Evolutionary conservation across 2,113 vertebrate species (phyloP).

Genomic region (Neopipo cinnamomea): DNA sequence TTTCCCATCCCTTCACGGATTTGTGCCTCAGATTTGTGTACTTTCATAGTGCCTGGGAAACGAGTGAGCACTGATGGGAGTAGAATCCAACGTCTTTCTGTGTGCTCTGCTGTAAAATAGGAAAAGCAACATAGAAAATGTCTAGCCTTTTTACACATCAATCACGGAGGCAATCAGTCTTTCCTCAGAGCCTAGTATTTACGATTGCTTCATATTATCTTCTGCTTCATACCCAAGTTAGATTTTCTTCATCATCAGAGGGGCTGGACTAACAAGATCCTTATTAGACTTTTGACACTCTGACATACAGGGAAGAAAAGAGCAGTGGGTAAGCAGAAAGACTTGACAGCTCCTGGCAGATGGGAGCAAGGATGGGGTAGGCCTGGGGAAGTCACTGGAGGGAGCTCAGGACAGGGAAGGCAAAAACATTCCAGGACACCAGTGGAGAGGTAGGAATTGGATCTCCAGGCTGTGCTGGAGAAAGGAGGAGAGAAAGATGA

Average conservation of each 20-base stretch:
- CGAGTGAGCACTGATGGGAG: not conserved
- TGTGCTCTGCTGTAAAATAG: not conserved
- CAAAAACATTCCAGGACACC: not conserved
- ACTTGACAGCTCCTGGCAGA: not conserved
- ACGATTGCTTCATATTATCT: not conserved
- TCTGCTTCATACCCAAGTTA: not conserved
- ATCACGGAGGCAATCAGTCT: not conserved
- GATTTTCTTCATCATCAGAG: not conserved
- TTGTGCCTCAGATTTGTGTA: not conserved
- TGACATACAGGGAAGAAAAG: not conserved
- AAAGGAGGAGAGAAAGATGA: not conserved
- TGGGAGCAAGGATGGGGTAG: not conserved
- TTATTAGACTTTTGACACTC: not conserved
- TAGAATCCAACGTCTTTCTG: not conserved
- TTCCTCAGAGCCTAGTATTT: not conserved
- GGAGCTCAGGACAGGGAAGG: not conserved
- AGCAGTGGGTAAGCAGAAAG: fast-evolving
- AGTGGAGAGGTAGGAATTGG: not conserved
- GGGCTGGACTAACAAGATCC: not conserved
- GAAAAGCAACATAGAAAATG: not conserved
- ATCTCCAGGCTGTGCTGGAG: not conserved
- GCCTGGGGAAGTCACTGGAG: not conserved
- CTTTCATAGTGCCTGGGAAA: not conserved
- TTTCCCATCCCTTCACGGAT: not conserved
- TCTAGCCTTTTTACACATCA: not conserved